phyloP scores from a whole-genome alignment of 2,113 vertebrate species.

The Etheostoma cragini region DNA sequence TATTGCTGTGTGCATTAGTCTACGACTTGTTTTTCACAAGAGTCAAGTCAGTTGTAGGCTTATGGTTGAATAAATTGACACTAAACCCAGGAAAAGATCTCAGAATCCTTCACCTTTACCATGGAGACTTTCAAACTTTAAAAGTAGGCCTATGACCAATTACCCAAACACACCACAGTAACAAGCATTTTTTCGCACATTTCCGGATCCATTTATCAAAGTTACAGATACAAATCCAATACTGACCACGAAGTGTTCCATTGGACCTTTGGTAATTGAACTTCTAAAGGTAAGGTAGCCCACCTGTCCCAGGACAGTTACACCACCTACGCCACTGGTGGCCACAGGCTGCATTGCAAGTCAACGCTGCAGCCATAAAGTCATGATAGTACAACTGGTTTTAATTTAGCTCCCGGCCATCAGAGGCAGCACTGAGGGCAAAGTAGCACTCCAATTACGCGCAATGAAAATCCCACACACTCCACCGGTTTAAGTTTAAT shows the following conservation, averaged over 20 bases:
- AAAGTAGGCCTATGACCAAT: not conserved
- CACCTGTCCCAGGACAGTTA: not conserved
- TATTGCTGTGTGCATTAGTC: not conserved
- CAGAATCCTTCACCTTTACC: too few species aligned
- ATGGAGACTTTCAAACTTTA: not conserved
- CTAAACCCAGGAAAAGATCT: too few species aligned
- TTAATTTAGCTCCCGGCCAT: not conserved
- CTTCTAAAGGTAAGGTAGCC: not conserved
- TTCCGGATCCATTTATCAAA: not conserved
- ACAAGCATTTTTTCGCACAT: not conserved
- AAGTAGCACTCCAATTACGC: not conserved
- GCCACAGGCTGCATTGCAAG: not conserved
- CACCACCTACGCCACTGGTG: too few species aligned
- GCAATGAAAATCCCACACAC: not conserved
- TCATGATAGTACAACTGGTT: too few species aligned
- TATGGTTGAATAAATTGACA: not conserved
- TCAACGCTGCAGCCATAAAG: too few species aligned
- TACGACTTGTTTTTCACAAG: not conserved
- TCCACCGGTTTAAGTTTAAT: not conserved
- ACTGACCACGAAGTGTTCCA: not conserved
- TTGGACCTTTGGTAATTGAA: not conserved
- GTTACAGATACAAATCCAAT: not conserved
- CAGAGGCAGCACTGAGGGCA: conserved; percentile 15
- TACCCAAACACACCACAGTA: not conserved
- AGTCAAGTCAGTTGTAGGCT: too few species aligned